Evolutionary conservation across 2,113 vertebrate genomes (phyloP), one percentile per base, ranked within the genome.

Genomic region (Genyomyrus donnyi): DNA sequence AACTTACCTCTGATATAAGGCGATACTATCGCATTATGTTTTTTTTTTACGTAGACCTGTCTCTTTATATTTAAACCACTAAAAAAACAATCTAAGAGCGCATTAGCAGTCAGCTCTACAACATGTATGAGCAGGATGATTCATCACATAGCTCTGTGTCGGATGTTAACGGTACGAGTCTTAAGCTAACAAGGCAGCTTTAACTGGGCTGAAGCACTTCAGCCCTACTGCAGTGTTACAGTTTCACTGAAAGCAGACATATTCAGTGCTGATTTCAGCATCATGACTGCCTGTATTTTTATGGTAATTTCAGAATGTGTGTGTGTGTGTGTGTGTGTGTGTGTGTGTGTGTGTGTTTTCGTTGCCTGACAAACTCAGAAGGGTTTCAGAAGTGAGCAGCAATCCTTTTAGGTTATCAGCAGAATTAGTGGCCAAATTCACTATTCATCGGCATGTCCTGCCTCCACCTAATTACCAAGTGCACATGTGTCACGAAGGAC

Each of bases 391-490:
- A 91, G 90, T 93, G 92, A 90, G 88, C 3, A 5, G 77, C 95
- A 96, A 96, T 95, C 95, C 92, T 93, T 95, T 96, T 95, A 96
- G 94, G 88, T 93, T 92, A 93, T 96, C 92, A 96, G 92, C 89
- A 93, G 93, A 95, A 94, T 95, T 95, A 96, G 91, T 93, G 91
- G 90, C 74, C 92, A 94, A 91, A 91, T 94, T 92, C 92, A 94
- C 91, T 92, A n/a, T 94, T 94, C 90, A 74, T 91, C 93, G 93
- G 93, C 92, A 90, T 92, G 52, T 92, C 85, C 91, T 70, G 83
- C 74, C 35, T 80, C 74, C 74, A 5, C 39, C 35, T 48, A 80
- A 80, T 80, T 42, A 80, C 35, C 15, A 19, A 42, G 35, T 6
- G 31, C 70, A 19, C 31, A 17, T 7, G 70, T 77, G 70, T 77